Evolutionary conservation across 2,797 vertebrate genomes (phyloP), one percentile per base, ranked within the genome.

Genomic region (Pseudochaenichthys georgianus): DNA sequence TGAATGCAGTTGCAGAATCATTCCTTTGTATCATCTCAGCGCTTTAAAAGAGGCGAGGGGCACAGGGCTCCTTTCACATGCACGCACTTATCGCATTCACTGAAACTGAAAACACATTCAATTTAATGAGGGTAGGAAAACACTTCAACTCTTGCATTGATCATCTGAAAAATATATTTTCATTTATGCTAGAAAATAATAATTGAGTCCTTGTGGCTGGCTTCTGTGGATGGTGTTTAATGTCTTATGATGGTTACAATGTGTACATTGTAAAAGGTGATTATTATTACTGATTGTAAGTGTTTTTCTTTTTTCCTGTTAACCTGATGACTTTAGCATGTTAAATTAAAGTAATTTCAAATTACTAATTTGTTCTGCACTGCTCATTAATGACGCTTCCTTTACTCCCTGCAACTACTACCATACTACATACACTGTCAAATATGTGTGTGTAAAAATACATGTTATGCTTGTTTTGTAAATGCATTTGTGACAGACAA

Each of bases 91-190:
- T 46, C 61, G 21, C 72, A 71, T 65, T 75, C 48, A 74, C 13
- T 45, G 23, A 81, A 70, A 78, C 58, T 71, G 45, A 75, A 78
- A 85, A 79, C 52, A 75, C 34, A 13, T 67, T 72, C 9, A 42
- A 38, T 59, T 9, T 60, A 76, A 80, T 51, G 54, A 53, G 11
- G 41, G 23, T 41, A n/a, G 41, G 46, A 64, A 23, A 75, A 76
- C 16, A 47, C n/a, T 59, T 65, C 46, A 23, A 59, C 43, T 73
- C 4, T 54, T 17, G 0, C 28, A 59, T 66, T 53, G 60, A 7
- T 41, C 9, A 70, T 64, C 60, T 1, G 0, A 50, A 65, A 70
- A 67, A 48, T 13, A 38, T 0, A 45, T 64, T 64, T 60, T 48
- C 3, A 41, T 73, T 68, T 6, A 53, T 41, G 28, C n/a, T 31